Conservation (phyloP, 1,140 invertebrate species). For the Lysiphlebus fabarum region DNA sequence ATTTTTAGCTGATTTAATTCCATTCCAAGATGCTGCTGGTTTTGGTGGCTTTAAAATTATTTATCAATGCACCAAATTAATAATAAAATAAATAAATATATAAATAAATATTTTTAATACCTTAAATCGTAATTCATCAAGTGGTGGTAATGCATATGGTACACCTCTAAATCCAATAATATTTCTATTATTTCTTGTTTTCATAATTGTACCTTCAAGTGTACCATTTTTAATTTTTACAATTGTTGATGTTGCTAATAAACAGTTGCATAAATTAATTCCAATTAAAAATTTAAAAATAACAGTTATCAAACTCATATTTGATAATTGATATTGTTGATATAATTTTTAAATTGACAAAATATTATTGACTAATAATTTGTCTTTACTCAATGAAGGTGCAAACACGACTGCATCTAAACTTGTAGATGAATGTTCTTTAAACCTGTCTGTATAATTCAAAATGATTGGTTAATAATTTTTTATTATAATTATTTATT, state of each 20-base stretch:
- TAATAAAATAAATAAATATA: constrained; percentile 16
- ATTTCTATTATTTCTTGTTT: constrained; percentile 39
- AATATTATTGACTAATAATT: neutral
- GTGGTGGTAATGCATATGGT: constrained; percentile 59
- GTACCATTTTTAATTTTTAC: constrained; percentile 47
- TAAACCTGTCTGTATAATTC: neutral
- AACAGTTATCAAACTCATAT: constrained; percentile 1
- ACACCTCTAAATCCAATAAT: constrained; percentile 58
- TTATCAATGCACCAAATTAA: constrained; percentile 9
- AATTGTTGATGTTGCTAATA: constrained; percentile 23
- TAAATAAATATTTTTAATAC: constrained; percentile 34
- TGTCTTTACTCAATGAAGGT: constrained; percentile 33
- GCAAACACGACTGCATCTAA: constrained; percentile 31
- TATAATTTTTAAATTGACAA: neutral
- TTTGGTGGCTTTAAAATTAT: constrained; percentile 57
- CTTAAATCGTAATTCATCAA: constrained; percentile 57
- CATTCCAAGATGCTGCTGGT: constrained; percentile 60
- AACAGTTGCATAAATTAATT: constrained; percentile 2
- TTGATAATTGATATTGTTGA: neutral
- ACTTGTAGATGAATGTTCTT: constrained; percentile 22
- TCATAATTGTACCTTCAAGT: constrained; percentile 41
- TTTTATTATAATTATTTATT: no score
- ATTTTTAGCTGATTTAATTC: constrained; percentile 58
- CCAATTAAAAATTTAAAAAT: constrained; percentile 6
- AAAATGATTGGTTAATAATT: no score